Conservation (phyloP, 2,797 vertebrate genomes). For the Macrochelys suwanniensis region DNA sequence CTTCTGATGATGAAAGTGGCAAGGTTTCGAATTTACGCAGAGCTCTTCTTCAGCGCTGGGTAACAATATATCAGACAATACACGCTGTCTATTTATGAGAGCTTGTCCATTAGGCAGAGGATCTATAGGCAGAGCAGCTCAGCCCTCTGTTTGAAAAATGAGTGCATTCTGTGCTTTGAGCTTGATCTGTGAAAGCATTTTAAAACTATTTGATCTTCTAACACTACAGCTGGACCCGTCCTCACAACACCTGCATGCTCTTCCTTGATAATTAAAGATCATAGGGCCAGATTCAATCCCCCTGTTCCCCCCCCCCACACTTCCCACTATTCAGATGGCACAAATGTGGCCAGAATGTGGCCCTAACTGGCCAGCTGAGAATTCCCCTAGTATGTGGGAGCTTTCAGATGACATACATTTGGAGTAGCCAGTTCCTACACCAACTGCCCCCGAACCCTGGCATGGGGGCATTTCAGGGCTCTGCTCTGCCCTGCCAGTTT, state of each 20-base stretch:
- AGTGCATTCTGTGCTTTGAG: slow-evolving; percentile 33
- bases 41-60: no score
- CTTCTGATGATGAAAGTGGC: neutral
- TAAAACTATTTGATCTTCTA: neutral
- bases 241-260: neutral
- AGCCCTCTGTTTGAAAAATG: neutral
- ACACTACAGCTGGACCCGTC: neutral
- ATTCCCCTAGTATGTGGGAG: accelerated
- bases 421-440: neutral
- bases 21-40: neutral
- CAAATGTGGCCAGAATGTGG: neutral
- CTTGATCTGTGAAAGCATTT: slow-evolving; percentile 11
- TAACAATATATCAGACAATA: neutral
- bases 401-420: neutral
- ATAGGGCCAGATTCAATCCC: no score
- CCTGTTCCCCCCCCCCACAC: neutral
- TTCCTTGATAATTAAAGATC: neutral
- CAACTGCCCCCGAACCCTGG: neutral
- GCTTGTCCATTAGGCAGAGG: slow-evolving; percentile 42
- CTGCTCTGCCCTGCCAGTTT: neutral
- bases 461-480: neutral
- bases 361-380: neutral
- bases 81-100: neutral
- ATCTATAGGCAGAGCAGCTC: neutral
- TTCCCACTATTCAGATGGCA: neutral